Evolutionary conservation across 1,140 invertebrate species (phyloP).

Genomic region (Polypedilum vanderplanki): DNA sequence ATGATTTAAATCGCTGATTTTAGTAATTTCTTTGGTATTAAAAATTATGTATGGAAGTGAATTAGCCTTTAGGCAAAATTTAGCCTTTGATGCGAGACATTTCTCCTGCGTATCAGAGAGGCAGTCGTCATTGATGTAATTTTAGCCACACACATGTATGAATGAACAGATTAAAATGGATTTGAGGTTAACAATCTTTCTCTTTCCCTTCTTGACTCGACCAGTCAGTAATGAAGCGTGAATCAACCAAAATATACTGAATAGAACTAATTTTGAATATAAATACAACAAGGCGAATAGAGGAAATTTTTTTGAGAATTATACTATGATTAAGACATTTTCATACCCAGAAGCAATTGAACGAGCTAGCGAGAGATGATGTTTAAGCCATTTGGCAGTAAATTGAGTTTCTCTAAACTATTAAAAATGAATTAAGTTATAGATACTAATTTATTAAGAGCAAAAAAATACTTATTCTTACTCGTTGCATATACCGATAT

Average conservation of each 20-base stretch:
- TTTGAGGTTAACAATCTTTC: constrained; percentile 27
- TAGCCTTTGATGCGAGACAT: constrained; percentile 5
- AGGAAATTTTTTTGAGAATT: constrained; percentile 22
- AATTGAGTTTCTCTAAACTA: neutral
- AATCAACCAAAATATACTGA: constrained; percentile 1
- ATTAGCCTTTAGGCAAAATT: neutral
- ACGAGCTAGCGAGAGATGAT: neutral
- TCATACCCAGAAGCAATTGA: constrained; percentile 9
- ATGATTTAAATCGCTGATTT: neutral
- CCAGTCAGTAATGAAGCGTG: constrained; percentile 2
- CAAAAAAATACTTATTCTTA: neutral
- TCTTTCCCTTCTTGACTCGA: neutral
- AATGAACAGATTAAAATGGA: constrained; percentile 22
- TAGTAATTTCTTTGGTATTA: neutral
- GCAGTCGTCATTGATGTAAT: neutral
- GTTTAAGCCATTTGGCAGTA: constrained; percentile 4
- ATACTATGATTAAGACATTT: constrained; percentile 24
- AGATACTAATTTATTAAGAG: constrained; percentile 13
- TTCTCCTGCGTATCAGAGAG: neutral
- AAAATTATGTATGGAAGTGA: neutral
- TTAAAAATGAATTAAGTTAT: constrained; percentile 29
- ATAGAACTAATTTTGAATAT: constrained; percentile 14
- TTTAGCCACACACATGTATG: constrained; percentile 22
- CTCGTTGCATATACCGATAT: constrained; percentile 1
- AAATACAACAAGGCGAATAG: neutral